Conservation (phyloP, 2,888 invertebrate species). For the Gymnosoma rotundatum region DNA sequence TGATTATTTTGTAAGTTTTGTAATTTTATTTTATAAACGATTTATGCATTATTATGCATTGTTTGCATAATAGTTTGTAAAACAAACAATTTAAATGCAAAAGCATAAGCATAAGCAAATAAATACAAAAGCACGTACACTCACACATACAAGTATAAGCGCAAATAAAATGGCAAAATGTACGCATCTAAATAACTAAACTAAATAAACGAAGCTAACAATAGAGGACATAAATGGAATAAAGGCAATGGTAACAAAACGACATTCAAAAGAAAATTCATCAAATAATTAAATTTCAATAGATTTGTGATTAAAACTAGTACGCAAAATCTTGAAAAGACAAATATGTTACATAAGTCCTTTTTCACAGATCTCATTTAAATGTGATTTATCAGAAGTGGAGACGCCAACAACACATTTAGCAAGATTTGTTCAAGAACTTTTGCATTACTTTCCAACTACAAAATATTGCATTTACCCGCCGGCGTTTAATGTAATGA, state of each 20-base stretch:
- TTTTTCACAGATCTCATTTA: background rate
- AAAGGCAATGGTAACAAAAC: background rate
- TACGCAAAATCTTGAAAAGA: background rate
- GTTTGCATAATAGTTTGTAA: constrained; percentile 64
- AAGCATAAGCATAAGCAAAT: constrained; percentile 44
- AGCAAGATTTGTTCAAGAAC: constrained; percentile 8
- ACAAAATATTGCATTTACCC: constrained; percentile 48
- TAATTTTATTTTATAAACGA: constrained; percentile 55
- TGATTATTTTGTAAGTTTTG: constrained; percentile 28
- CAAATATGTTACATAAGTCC: background rate
- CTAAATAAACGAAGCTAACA: background rate
- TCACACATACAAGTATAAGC: background rate
- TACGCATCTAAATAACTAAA: background rate
- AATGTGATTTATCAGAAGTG: constrained; percentile 31
- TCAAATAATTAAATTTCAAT: background rate
- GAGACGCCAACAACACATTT: constrained; percentile 1
- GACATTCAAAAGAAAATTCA: background rate
- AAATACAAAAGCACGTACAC: background rate
- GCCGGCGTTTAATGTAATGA: constrained; percentile 10
- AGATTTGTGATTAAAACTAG: too few species aligned
- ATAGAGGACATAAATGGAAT: background rate
- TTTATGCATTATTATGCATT: constrained; percentile 66
- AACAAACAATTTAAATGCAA: constrained; percentile 57
- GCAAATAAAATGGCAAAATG: background rate
- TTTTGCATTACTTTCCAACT: constrained; percentile 29